Percentiles rank a stretch among this genome's conserved stretches.
These are phyloP conservation scores for Scaptomyza hsui DNA, from an alignment of 1,140 invertebrate species.

Conservation along the genomic window DNA sequence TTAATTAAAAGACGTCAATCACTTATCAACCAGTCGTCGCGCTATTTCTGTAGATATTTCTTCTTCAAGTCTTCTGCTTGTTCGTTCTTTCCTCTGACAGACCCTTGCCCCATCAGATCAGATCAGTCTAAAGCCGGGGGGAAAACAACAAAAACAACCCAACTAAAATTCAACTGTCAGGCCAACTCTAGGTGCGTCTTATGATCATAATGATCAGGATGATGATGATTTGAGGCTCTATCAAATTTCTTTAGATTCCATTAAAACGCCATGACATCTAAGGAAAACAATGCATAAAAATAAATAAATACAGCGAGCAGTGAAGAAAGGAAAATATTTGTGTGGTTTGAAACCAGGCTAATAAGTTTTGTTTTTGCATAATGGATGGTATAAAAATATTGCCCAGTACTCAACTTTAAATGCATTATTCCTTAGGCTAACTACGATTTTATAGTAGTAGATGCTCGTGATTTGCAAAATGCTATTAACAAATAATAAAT, in stretches of 20 bases:
- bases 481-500: constrained; percentile 1
- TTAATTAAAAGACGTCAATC: constrained; percentile 83
- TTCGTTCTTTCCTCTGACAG: constrained; percentile 51
- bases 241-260: constrained; percentile 78
- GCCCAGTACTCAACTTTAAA: no score
- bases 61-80: constrained; percentile 7
- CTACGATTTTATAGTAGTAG: neutral
- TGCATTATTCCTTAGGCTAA: no score
- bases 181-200: constrained; percentile 16
- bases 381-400: no score
- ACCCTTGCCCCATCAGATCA: constrained; percentile 44
- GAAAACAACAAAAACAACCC: constrained; percentile 15
- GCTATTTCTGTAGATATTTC: constrained; percentile 72
- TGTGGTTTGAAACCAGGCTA: no score
- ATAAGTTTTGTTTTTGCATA: no score
- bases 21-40: constrained; percentile 66
- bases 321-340: no score
- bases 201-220: no score
- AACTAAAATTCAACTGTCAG: constrained; percentile 49
- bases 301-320: constrained; percentile 56
- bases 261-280: constrained; percentile 73
- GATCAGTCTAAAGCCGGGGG: constrained; percentile 21
- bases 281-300: constrained; percentile 61
- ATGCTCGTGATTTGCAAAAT: neutral
- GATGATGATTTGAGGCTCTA: constrained; percentile 74